Evolutionary conservation across 2,888 invertebrate genomes (phyloP), one percentile per base, ranked within the genome.

Genomic region (Bedellia somnulentella): DNA sequence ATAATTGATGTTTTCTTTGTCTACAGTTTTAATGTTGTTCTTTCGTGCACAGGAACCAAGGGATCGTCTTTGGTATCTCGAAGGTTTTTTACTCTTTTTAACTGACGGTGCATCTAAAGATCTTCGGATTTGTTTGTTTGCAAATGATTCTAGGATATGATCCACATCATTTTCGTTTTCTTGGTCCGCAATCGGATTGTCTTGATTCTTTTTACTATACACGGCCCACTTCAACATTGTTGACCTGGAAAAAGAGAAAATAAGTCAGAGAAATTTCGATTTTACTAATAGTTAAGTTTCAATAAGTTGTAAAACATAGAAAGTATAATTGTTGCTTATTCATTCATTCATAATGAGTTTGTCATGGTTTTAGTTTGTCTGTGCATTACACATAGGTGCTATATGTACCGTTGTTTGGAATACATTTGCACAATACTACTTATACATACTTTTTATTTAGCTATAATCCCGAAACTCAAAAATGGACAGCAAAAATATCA

Each of bases 191-290:
- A 46, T 39, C 36, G 49, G 52, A 26, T 44, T 45, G 5, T 66
- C 66, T 50, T 68, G 68, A 33, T 60, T 71, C 38, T 71, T 75
- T 43, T 71, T 70, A 37, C 57, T 64, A 38, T 71, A 71, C 8
- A 81, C 80, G 30, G 81, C 77, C 82, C 82, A 82, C 75, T 82
- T 82, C 46, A 82, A 60, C 82, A 82, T 82, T 47, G 52, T 76
- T 40, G 32, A 46, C 43, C 73, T 73, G 66, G 8, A 66, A 73
- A 40, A 42, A 35, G 28, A 36, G 34, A 32, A 41, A 34, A 27
- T 23, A n/a, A n/a, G n/a, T 18, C 5, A 18, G 18, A 18, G 9
- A 6, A 6, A 18, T 9, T 18, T 18, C 5, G 5, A 18, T 18
- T 5, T 6, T 18, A 18, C 18, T 18, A 6, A 6, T 6, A 18